Conservation (phyloP, 2,113 vertebrate species). For the Erinaceus europaeus region DNA sequence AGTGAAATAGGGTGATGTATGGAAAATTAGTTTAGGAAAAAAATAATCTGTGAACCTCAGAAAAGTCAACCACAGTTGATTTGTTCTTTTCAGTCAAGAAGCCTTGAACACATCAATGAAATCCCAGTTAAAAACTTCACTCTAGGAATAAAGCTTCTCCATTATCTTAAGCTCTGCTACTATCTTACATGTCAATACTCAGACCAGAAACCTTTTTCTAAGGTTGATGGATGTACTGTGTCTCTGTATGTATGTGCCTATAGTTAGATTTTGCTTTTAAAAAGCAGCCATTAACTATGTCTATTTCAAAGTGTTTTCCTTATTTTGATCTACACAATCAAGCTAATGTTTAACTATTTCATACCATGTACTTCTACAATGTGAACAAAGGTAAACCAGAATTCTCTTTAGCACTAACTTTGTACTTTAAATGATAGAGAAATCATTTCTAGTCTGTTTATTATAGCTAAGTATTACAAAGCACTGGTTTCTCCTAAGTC, state of each 20-base stretch:
- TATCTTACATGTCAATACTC: conserved; percentile 60
- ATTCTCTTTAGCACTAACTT: not conserved
- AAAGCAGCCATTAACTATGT: conserved; percentile 60
- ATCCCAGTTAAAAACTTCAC: conserved; percentile 56
- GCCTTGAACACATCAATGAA: conserved; percentile 49
- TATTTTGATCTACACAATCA: conserved; percentile 26
- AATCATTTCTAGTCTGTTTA: not conserved
- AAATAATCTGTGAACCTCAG: not conserved
- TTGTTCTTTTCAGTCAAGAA: conserved; percentile 53
- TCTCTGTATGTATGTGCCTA: conserved; percentile 54
- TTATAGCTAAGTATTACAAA: not conserved
- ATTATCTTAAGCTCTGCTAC: conserved; percentile 60
- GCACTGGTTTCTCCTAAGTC: not conserved
- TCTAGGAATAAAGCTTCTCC: conserved; percentile 62
- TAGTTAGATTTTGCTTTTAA: conserved; percentile 72
- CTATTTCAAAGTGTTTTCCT: conserved; percentile 59
- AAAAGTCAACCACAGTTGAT: conserved; percentile 35
- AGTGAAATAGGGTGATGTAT: conserved; percentile 14
- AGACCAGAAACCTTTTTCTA: conserved; percentile 63
- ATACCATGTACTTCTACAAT: conserved; percentile 5
- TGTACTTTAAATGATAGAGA: conserved; percentile 12
- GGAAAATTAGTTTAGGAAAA: conserved; percentile 35
- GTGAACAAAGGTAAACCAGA: not conserved
- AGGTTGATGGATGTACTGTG: conserved; percentile 68
- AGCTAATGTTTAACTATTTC: conserved; percentile 63